These are phyloP conservation scores for Hydroisotoma schaefferi DNA, from an alignment of 2,888 invertebrate genomes.

Conservation along the genomic window DNA sequence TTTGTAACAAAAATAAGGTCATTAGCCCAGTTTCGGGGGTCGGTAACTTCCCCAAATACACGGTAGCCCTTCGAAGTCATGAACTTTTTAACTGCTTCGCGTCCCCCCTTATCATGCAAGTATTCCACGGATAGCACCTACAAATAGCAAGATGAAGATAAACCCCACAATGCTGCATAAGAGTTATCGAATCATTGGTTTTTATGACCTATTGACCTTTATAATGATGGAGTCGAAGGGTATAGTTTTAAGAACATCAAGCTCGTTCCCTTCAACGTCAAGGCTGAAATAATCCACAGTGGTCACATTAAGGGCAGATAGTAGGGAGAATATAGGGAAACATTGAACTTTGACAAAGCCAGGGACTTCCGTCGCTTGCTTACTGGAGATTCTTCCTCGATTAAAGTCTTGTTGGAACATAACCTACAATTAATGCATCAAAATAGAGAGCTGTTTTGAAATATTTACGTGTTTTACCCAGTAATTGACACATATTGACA, in stretches of 20 bases:
- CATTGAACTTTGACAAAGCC: constrained; percentile 50
- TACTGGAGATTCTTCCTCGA: constrained; percentile 52
- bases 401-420: constrained; percentile 54
- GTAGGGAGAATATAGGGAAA: constrained; percentile 52
- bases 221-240: constrained; percentile 57
- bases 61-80: constrained; percentile 54
- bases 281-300: constrained; percentile 53
- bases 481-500: not conserved
- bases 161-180: not conserved
- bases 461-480: not conserved
- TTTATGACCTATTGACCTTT: constrained; percentile 48
- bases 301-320: constrained; percentile 51
- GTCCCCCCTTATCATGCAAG: constrained; percentile 53
- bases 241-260: constrained; percentile 56
- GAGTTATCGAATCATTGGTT: too few species aligned
- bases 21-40: constrained; percentile 53
- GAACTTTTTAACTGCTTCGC: constrained; percentile 51
- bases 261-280: constrained; percentile 53
- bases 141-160: not conserved
- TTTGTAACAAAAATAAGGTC: constrained; percentile 58
- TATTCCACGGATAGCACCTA: constrained; percentile 53
- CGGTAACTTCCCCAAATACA: constrained; percentile 52
- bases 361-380: constrained; percentile 32
- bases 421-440: constrained; percentile 50
- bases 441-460: not conserved